Percentiles rank a stretch among this genome's conserved stretches.
Conservation (phyloP, 2,797 vertebrate species). For the Gobionotothen gibberifrons region DNA sequence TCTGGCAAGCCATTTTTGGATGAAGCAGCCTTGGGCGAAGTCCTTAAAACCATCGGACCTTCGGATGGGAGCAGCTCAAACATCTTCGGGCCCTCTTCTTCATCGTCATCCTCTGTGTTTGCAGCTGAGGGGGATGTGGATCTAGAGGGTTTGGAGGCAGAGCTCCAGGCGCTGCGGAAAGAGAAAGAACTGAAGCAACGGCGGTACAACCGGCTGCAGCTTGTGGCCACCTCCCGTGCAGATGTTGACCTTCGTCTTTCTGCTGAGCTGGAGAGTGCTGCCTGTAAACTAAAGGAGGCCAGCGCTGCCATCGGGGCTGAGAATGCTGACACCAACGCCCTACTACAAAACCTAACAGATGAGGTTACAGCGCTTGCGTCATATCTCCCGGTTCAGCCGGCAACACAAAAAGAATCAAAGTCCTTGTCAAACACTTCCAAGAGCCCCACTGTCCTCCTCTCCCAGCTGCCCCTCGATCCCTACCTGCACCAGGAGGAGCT, state of each 20-base stretch:
- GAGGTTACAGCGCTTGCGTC: slow-evolving; percentile 79
- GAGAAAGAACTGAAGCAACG: slow-evolving; percentile 86
- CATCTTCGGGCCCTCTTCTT: slow-evolving; percentile 14
- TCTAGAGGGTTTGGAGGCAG: slow-evolving; percentile 85
- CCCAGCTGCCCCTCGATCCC: slow-evolving; percentile 85
- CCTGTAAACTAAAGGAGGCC: slow-evolving; percentile 75
- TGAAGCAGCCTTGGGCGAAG: slow-evolving; percentile 85
- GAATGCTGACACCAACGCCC: slow-evolving; percentile 81
- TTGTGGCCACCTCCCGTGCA: slow-evolving; percentile 75
- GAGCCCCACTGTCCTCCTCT: slow-evolving; percentile 80
- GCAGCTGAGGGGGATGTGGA: slow-evolving; percentile 70
- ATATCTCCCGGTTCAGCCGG: slow-evolving; percentile 69
- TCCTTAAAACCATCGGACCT: slow-evolving; percentile 85
- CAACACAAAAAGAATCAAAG: slow-evolving; percentile 14
- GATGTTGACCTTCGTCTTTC: slow-evolving; percentile 77
- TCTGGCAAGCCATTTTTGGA: slow-evolving; percentile 88
- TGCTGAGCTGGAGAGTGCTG: slow-evolving; percentile 73
- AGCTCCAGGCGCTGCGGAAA: slow-evolving; percentile 84
- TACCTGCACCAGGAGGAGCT: slow-evolving; percentile 89
- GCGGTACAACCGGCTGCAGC: slow-evolving; percentile 86
- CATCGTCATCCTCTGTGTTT: slow-evolving; percentile 53
- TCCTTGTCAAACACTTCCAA: slow-evolving; percentile 26
- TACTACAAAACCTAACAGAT: slow-evolving; percentile 82
- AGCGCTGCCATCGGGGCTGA: slow-evolving; percentile 74
- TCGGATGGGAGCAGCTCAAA: slow-evolving; percentile 49